A percentile compares a stretch with the other conserved stretches of the same genome.
Evolutionary conservation across 2,797 vertebrate genomes (phyloP).

Genomic region (Serranus cabrilla): DNA sequence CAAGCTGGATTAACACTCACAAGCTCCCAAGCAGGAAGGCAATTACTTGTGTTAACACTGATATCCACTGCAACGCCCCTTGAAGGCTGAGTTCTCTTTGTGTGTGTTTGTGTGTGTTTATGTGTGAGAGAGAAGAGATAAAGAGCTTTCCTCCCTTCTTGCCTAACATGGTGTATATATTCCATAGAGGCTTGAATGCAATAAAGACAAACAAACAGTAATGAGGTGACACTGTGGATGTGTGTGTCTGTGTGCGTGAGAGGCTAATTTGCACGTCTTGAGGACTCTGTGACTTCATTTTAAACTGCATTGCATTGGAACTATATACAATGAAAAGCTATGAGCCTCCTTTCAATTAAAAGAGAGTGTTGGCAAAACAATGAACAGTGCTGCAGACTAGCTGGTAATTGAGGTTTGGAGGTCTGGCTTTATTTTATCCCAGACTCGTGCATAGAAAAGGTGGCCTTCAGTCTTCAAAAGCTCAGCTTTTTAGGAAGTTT

Average conservation of each 20-base stretch:
- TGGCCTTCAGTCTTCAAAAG: conserved; percentile 19
- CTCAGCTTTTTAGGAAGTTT: background rate
- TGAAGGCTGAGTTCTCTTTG: conserved; percentile 61
- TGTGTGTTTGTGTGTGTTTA: conserved; percentile 25
- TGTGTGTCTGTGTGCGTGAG: conserved; percentile 22
- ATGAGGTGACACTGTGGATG: conserved; percentile 63
- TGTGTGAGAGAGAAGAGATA: conserved; percentile 37
- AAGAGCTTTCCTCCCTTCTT: conserved; percentile 45
- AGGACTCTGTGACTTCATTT: conserved; percentile 52
- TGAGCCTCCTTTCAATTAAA: conserved; percentile 57
- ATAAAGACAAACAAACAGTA: conserved; percentile 77
- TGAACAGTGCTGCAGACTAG: conserved; percentile 12
- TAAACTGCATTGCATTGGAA: conserved; percentile 50
- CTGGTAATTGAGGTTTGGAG: conserved; percentile 31
- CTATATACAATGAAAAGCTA: conserved; percentile 29
- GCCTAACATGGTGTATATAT: conserved; percentile 47
- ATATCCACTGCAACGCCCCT: conserved; percentile 73
- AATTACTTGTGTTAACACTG: conserved; percentile 81
- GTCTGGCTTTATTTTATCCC: conserved; percentile 9
- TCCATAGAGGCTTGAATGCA: conserved; percentile 54
- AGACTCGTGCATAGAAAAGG: conserved; percentile 10
- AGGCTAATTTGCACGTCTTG: conserved; percentile 62
- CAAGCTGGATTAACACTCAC: conserved; percentile 75
- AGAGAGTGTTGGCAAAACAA: conserved; percentile 33
- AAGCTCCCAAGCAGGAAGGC: conserved; percentile 68